Percentiles rank a stretch among this genome's conserved stretches.
Conservation (phyloP, 1,140 invertebrate genomes). For the Trachymyrmex septentrionalis region DNA sequence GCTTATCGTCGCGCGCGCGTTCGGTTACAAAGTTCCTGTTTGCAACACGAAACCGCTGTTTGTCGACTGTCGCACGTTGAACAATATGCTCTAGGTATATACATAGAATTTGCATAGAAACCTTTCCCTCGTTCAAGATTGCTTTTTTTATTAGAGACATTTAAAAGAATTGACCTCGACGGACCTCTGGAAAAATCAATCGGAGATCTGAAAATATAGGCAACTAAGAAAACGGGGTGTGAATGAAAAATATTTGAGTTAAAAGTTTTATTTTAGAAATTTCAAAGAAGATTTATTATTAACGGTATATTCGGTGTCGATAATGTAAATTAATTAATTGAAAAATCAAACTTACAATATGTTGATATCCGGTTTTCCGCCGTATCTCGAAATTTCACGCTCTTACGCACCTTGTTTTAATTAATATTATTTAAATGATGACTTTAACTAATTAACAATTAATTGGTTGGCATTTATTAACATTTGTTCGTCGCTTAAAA, state of each 20-base stretch:
- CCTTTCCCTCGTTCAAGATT: not conserved
- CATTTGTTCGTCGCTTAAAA: not conserved
- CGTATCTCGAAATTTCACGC: not conserved
- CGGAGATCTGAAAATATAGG: not conserved
- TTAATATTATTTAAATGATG: slow-evolving; percentile 5
- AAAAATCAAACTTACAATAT: not conserved
- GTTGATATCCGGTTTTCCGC: not conserved
- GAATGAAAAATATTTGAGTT: not conserved
- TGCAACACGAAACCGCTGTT: slow-evolving; percentile 33
- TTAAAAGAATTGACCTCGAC: not conserved
- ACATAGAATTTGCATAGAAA: not conserved
- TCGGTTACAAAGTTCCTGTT: slow-evolving; percentile 53
- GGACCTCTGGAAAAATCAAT: not conserved
- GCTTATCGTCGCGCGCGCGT: slow-evolving; percentile 62
- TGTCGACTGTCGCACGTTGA: slow-evolving; percentile 7
- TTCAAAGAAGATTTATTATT: not conserved
- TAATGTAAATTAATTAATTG: not conserved
- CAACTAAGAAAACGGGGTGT: not conserved
- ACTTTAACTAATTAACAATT: not conserved
- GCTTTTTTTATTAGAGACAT: not conserved
- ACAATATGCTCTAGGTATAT: slow-evolving; percentile 22
- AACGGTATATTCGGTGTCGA: not conserved
- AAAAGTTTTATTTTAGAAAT: not conserved
- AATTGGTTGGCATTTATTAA: not conserved
- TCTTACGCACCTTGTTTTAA: not conserved